Evolutionary conservation across 2,797 vertebrate species (phyloP).

Genomic region (Odontamblyopus rebecca): DNA sequence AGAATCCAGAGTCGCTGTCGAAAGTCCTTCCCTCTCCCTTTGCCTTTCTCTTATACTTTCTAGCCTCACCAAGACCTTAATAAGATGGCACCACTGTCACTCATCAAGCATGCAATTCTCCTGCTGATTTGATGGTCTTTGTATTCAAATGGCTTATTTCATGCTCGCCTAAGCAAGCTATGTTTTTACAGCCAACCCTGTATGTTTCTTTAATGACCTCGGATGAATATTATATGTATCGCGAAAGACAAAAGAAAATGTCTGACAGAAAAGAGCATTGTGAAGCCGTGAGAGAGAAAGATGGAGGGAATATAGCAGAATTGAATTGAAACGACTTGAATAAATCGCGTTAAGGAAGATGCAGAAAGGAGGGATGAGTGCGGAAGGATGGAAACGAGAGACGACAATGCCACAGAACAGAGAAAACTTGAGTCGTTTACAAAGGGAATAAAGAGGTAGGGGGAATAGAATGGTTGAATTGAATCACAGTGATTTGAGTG

Average conservation of each 20-base stretch:
- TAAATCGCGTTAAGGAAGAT: constrained; percentile 30
- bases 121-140: constrained; percentile 45
- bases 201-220: constrained; percentile 57
- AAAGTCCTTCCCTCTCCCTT: not conserved
- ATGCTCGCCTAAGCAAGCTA: constrained; percentile 44
- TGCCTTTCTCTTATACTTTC: not conserved
- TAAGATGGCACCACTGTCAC: not conserved
- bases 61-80: not conserved
- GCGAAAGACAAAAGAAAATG: constrained; percentile 43
- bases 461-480: constrained; percentile 40
- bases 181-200: constrained; percentile 32
- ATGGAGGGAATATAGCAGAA: constrained; percentile 36
- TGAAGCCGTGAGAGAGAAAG: constrained; percentile 18
- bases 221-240: constrained; percentile 68
- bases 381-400: constrained; percentile 39
- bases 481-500: constrained; percentile 35
- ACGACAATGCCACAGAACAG: constrained; percentile 54
- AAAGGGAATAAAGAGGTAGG: constrained; percentile 9
- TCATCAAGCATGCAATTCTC: constrained; percentile 15
- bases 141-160: constrained; percentile 52
- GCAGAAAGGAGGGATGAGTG: constrained; percentile 42
- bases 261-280: constrained; percentile 17
- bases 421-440: constrained; percentile 19
- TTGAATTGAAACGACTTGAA: constrained; percentile 46
- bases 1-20: not conserved